Evolutionary conservation across 2,888 invertebrate genomes (phyloP), one percentile per base, ranked within the genome.

Genomic region (Germaria angustata): DNA sequence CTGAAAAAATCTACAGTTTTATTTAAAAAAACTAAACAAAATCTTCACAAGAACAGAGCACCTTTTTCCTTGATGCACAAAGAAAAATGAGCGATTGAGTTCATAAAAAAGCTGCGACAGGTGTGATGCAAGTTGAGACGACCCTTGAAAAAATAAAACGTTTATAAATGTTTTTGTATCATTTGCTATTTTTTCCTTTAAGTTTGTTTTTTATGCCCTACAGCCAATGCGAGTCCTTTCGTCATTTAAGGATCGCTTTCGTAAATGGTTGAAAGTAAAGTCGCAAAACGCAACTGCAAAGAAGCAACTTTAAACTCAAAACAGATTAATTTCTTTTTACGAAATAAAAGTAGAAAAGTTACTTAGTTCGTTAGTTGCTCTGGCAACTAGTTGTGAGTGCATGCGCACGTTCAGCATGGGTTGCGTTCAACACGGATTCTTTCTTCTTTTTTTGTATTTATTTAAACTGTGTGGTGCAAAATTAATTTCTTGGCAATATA

Each of bases 401-500:
- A 36, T 53, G 32, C 61, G 49, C 20, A 34, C 53, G 57, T 57
- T 34, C 36, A 55, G 32, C 3, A 53, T 44, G 34, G 46, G 32
- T 46, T n/a, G 13, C 55, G 32, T 49, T 46, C 46, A 55, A 11
- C 28, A 36, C 9, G 28, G n/a, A 11, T 44, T 44, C n/a, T 22
- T 49, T 28, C n/a, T 28, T 59, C 22, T 39, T n/a, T 39, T n/a
- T 39, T 32, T 22, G 46, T 28, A 32, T 65, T 57, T 46, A 22
- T 69, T 75, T 61, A 68, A 77, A 66, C 66, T 72, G 71, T 79
- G 75, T 82, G 75, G 66, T 61, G 79, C 79, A 79, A 82, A 79
- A 82, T 82, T 76, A 79, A 79, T 82, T 79, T 82, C 82, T 82
- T 82, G 82, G 59, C 79, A 76, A 82, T 75, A 79, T 76, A 76